A percentile compares a stretch with the other conserved stretches of the same genome.
Conservation (phyloP, 2,113 vertebrate species). For the Takifugu bimaculatus region DNA sequence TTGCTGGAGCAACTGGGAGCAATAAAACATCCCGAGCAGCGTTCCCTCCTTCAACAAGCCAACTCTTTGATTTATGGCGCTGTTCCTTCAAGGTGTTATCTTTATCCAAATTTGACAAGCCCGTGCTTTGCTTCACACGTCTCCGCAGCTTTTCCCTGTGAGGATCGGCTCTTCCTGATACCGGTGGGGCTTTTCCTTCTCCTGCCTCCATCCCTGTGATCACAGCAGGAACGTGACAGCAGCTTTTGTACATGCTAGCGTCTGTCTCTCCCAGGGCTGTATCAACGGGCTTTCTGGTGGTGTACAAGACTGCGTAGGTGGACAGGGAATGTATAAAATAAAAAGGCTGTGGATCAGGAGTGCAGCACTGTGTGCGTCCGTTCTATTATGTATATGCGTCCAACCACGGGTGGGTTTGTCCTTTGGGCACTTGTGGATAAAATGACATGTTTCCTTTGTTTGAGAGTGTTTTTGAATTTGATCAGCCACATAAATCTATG, state of each 20-base stretch:
- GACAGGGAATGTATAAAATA: constrained; percentile 11
- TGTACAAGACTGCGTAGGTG: constrained; percentile 14
- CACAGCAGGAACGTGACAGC: too few species aligned
- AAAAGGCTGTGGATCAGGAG: constrained; percentile 13
- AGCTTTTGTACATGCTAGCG: too few species aligned
- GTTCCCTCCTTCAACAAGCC: constrained; percentile 33
- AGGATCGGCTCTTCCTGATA: constrained; percentile 11
- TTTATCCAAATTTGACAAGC: constrained; percentile 42
- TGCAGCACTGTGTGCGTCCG: constrained; percentile 1
- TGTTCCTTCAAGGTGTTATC: constrained; percentile 36
- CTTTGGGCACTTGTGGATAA: constrained; percentile 30
- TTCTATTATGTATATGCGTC: constrained; percentile 20
- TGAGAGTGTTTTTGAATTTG: constrained; percentile 64
- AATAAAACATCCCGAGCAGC: constrained; percentile 51
- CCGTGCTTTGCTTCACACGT: constrained; percentile 34
- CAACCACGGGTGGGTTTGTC: constrained; percentile 33
- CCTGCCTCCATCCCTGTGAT: too few species aligned
- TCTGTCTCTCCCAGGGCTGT: not conserved
- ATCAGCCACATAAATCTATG: constrained; percentile 71
- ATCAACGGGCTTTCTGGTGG: not conserved
- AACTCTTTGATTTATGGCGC: constrained; percentile 61
- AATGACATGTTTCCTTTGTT: constrained; percentile 57
- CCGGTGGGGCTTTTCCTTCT: constrained; percentile 8
- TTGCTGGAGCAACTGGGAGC: constrained; percentile 49
- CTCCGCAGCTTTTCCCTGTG: constrained; percentile 29